phyloP scores from a whole-genome alignment of 2,797 vertebrate genomes.

The Antennarius maculatus region DNA sequence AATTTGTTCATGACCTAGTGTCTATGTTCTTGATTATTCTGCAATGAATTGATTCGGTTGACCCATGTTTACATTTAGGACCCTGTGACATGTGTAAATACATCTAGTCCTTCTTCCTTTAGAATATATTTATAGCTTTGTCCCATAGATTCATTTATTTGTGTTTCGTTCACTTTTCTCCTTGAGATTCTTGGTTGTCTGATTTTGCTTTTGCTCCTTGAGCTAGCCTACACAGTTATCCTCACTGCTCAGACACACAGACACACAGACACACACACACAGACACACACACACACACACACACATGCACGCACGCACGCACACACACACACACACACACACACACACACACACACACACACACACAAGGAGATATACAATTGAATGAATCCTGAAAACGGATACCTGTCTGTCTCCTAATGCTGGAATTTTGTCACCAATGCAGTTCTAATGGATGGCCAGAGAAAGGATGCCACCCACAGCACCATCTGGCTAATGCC shows the following conservation, averaged over 20 bases:
- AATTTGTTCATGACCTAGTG: too few relatives aligned
- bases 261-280: slow-evolving; percentile 8
- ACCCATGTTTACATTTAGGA: too few relatives aligned
- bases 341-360: not conserved
- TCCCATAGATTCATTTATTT: too few relatives aligned
- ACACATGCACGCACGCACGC: not conserved
- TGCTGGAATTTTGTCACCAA: slow-evolving; percentile 73
- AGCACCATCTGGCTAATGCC: slow-evolving; percentile 83
- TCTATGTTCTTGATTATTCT: too few relatives aligned
- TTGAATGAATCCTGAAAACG: slow-evolving; percentile 44
- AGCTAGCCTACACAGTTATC: slow-evolving; percentile 28
- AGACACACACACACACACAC: not conserved
- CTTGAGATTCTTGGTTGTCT: slow-evolving; percentile 14
- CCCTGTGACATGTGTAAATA: too few relatives aligned
- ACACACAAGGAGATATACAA: slow-evolving; percentile 17
- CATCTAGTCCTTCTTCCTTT: too few relatives aligned
- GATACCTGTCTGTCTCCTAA: slow-evolving; percentile 65
- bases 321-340: not conserved
- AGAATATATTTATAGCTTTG: too few relatives aligned
- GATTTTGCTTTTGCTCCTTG: slow-evolving; percentile 38
- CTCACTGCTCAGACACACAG: slow-evolving; percentile 19
- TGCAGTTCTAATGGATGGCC: slow-evolving; percentile 75
- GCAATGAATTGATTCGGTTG: too few relatives aligned
- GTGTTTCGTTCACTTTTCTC: too few relatives aligned
- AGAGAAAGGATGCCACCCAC: slow-evolving; percentile 80